A percentile compares a stretch with the other conserved stretches of the same genome.
Evolutionary conservation across 1,140 invertebrate genomes (phyloP).

Genomic region (Homarus americanus): DNA sequence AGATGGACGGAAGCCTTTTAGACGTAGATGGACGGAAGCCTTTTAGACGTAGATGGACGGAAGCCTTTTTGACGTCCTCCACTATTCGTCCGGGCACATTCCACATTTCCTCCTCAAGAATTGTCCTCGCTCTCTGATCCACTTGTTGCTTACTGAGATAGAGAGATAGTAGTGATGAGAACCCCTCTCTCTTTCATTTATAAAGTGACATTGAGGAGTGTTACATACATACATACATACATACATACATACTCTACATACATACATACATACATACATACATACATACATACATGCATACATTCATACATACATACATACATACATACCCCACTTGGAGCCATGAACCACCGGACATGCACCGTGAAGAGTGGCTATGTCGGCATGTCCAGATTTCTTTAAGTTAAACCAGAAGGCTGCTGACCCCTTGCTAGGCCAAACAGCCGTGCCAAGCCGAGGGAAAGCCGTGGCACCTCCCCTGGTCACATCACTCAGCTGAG

Average conservation of each 20-base stretch:
- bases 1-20: no score
- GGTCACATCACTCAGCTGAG: slow-evolving; percentile 64
- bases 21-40: no score
- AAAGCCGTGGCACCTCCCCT: slow-evolving; percentile 78
- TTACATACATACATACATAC: not conserved
- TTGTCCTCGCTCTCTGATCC: no score
- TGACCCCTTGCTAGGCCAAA: slow-evolving; percentile 76
- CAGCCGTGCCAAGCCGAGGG: slow-evolving; percentile 76
- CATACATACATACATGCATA: not conserved
- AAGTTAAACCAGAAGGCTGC: slow-evolving; percentile 77
- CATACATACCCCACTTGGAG: slow-evolving; percentile 76
- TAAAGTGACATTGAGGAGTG: not conserved
- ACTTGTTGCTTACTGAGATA: no score
- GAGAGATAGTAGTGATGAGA: no score
- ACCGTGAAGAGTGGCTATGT: slow-evolving; percentile 76
- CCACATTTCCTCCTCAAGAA: no score
- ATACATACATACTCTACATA: not conserved
- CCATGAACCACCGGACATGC: slow-evolving; percentile 77
- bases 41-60: no score
- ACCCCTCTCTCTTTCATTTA: not conserved
- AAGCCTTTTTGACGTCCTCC: no score
- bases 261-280: not conserved
- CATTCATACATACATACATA: not conserved
- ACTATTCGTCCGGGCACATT: no score
- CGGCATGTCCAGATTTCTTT: slow-evolving; percentile 73